Conservation (phyloP, 2,797 vertebrate species). For the Typhlichthys eigenmanni region DNA sequence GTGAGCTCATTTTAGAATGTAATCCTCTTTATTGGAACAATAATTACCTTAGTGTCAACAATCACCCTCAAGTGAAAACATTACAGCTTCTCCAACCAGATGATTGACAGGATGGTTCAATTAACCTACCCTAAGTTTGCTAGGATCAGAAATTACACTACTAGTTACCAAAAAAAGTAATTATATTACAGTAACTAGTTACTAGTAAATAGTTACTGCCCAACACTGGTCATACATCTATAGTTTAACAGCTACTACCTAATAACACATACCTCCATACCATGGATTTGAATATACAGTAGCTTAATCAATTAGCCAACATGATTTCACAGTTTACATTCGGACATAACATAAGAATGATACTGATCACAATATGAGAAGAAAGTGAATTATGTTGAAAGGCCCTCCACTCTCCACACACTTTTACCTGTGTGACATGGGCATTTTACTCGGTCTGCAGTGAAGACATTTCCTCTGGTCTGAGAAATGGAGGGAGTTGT, state of each 20-base stretch:
- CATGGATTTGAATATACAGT: too few relatives aligned
- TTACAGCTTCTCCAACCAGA: too few relatives aligned
- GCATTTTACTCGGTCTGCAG: conserved; percentile 51
- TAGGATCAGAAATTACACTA: too few relatives aligned
- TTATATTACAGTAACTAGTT: too few relatives aligned
- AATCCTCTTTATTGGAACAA: too few relatives aligned
- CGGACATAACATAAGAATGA: conserved; percentile 9
- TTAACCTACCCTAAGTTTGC: too few relatives aligned
- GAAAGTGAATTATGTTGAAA: conserved; percentile 27
- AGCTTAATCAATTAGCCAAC: conserved; percentile 64
- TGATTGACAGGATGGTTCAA: too few relatives aligned
- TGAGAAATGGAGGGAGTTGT: conserved; percentile 44
- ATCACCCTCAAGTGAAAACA: too few relatives aligned
- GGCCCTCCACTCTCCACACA: conserved; percentile 10
- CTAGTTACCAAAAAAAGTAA: too few relatives aligned
- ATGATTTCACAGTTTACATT: conserved; percentile 64
- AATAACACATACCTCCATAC: conserved; percentile 31
- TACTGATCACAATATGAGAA: conserved; percentile 32
- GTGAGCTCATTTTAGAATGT: too few relatives aligned
- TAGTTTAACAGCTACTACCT: conserved; percentile 21
- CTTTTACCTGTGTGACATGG: conserved; percentile 53
- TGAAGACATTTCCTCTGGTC: conserved; percentile 40
- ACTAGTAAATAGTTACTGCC: too few relatives aligned
- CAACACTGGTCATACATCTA: conserved; percentile 7
- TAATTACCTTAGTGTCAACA: too few relatives aligned